These are phyloP conservation scores for Drosophila sordidula DNA, from an alignment of 2,888 invertebrate species.

Conservation along the genomic window DNA sequence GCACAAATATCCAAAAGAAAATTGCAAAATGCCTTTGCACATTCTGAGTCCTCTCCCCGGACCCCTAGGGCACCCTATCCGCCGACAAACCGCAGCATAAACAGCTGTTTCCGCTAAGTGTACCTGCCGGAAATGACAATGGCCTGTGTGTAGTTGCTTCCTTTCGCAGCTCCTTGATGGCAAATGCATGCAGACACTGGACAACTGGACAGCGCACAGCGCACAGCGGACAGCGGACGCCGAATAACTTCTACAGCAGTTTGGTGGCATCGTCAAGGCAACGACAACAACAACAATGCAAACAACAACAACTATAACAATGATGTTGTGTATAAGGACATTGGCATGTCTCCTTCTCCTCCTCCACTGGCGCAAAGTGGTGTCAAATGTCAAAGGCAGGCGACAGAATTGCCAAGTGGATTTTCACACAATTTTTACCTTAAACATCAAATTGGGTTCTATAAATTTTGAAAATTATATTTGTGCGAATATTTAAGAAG, in stretches of 20 bases:
- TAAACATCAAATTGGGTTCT: neutral
- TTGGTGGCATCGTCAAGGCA: constrained; percentile 43
- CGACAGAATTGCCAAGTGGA: constrained; percentile 43
- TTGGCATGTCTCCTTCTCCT: constrained; percentile 43
- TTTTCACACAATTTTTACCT: constrained; percentile 19
- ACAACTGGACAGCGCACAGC: constrained; percentile 8
- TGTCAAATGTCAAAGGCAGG: constrained; percentile 68
- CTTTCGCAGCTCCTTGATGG: constrained; percentile 44
- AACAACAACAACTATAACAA: neutral
- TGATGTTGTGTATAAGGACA: constrained; percentile 22
- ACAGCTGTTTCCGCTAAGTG: constrained; percentile 80
- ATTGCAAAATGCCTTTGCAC: constrained; percentile 60
- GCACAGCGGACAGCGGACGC: constrained; percentile 19
- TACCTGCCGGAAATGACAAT: constrained; percentile 73
- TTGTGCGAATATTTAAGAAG: neutral
- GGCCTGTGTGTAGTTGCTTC: constrained; percentile 49
- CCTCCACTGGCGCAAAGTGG: constrained; percentile 57
- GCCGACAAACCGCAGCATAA: constrained; percentile 58
- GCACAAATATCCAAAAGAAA: constrained; percentile 51
- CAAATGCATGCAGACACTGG: constrained; percentile 44
- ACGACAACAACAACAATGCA: constrained; percentile 28
- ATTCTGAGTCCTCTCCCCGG: constrained; percentile 20
- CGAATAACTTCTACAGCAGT: constrained; percentile 24
- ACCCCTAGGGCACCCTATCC: neutral
- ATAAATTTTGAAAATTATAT: neutral